Percentiles rank a stretch among this genome's conserved stretches.
These are phyloP conservation scores for Calypte anna DNA, from an alignment of 2,113 vertebrate genomes.

Conservation along the genomic window DNA sequence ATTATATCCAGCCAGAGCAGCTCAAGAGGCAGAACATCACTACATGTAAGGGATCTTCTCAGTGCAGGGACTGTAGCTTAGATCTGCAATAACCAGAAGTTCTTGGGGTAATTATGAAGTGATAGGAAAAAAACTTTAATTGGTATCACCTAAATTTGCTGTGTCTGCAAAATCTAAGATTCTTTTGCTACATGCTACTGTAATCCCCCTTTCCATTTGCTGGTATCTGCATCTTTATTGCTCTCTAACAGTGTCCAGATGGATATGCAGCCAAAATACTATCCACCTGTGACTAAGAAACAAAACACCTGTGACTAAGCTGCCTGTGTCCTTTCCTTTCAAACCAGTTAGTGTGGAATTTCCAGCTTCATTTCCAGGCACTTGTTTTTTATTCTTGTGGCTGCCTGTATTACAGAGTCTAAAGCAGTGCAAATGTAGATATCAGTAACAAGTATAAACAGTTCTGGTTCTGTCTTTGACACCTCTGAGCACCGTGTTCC, in stretches of 20 bases:
- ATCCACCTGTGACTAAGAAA: not conserved
- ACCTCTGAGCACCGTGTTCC: not conserved
- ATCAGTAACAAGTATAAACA: not conserved
- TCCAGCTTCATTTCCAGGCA: not conserved
- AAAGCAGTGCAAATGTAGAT: not conserved
- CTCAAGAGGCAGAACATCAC: not conserved
- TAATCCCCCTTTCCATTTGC: not conserved
- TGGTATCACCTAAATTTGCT: not conserved
- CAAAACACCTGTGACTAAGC: not conserved
- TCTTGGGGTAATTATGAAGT: not conserved
- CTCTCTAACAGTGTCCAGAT: not conserved
- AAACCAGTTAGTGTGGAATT: not conserved
- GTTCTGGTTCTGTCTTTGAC: not conserved
- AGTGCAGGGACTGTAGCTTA: not conserved
- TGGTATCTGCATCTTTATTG: not conserved
- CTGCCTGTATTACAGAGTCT: not conserved
- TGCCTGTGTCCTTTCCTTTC: not conserved
- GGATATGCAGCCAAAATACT: not conserved
- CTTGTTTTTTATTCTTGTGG: not conserved
- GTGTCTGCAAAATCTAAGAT: not conserved
- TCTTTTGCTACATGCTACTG: not conserved
- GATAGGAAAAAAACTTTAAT: not conserved
- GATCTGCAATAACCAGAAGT: not conserved
- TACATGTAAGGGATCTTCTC: not conserved
- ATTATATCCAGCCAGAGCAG: not conserved